A percentile compares a stretch with the other conserved stretches of the same genome.
phyloP scores from a whole-genome alignment of 2,113 vertebrate species.

The Gnathonemus echidnorhynchus region DNA sequence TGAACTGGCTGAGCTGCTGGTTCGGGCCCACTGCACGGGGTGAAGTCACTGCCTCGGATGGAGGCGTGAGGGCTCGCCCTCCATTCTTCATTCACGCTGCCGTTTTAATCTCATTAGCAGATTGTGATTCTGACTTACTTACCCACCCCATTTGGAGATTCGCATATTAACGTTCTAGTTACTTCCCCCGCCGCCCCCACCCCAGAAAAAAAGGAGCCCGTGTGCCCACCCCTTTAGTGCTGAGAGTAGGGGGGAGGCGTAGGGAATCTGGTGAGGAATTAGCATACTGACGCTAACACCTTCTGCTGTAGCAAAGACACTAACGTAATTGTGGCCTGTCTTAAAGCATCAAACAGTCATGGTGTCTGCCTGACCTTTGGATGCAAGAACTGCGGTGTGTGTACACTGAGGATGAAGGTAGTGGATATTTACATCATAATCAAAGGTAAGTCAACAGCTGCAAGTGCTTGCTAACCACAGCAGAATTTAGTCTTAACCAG shows the following conservation, averaged over 20 bases:
- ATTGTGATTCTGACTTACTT: background rate
- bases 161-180: background rate
- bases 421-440: background rate
- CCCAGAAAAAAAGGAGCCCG: background rate
- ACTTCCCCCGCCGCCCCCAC: background rate
- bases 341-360: background rate
- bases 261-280: background rate
- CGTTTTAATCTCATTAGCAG: background rate
- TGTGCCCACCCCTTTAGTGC: background rate
- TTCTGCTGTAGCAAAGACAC: background rate
- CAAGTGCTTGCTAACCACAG: background rate
- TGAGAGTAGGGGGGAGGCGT: background rate
- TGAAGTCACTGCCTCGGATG: background rate
- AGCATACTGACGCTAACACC: background rate
- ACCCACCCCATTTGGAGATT: background rate
- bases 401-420: background rate
- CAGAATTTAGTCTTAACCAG: background rate
- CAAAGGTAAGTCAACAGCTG: background rate
- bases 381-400: background rate
- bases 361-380: background rate
- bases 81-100: background rate
- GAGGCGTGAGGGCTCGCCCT: background rate
- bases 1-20: background rate
- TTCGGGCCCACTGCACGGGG: too few relatives aligned
- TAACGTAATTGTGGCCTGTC: background rate